Conservation (phyloP, 1,140 invertebrate species). For the Brachionus koreanus region DNA sequence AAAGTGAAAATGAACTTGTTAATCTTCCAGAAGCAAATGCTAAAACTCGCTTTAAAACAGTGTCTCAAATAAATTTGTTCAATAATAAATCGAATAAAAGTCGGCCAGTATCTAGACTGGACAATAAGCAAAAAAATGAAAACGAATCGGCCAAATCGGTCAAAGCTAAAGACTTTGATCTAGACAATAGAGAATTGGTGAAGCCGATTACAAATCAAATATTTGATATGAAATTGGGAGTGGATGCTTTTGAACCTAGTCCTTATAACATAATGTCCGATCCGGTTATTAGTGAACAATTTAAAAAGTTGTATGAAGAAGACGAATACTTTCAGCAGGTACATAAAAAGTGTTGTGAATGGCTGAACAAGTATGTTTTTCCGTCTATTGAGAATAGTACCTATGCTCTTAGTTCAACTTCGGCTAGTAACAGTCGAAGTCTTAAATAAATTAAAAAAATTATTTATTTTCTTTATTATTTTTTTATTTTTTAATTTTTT, state of each 20-base stretch:
- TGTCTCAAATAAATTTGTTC: background rate
- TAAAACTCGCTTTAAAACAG: background rate
- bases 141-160: background rate
- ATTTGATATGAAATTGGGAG: slow-evolving; percentile 13
- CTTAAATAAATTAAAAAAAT: background rate
- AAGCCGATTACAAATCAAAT: background rate
- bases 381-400: slow-evolving; percentile 11
- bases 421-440: background rate
- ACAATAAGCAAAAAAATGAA: background rate
- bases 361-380: slow-evolving; percentile 38
- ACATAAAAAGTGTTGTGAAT: slow-evolving; percentile 34
- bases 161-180: background rate
- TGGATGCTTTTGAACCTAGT: slow-evolving; percentile 36
- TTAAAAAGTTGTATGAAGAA: slow-evolving; percentile 41
- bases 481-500: background rate
- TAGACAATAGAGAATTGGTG: background rate
- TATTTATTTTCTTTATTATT: background rate
- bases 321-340: slow-evolving; percentile 43
- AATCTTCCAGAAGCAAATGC: background rate
- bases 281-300: slow-evolving; percentile 44
- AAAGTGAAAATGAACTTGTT: slow-evolving; percentile 13
- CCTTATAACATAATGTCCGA: slow-evolving; percentile 44
- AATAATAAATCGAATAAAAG: slow-evolving; percentile 17
- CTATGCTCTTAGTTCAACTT: background rate
- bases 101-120: background rate